Evolutionary conservation across 2,797 vertebrate genomes (phyloP).

Genomic region (Mus minutoides): DNA sequence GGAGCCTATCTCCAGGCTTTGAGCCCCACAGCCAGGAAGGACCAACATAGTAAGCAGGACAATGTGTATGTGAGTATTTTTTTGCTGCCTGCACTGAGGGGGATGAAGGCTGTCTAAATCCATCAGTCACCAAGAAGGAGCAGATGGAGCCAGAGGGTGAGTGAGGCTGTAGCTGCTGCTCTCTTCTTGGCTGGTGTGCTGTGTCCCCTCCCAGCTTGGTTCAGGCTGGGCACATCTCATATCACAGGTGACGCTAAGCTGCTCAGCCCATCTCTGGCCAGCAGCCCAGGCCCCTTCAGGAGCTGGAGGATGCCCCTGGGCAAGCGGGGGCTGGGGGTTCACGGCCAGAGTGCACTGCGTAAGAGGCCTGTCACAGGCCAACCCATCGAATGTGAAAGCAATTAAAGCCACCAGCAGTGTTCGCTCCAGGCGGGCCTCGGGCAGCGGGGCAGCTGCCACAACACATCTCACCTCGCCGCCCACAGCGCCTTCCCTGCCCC

Average conservation of each 20-base stretch:
- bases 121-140: conserved; percentile 82
- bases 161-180: neutral
- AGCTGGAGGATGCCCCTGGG: conserved; percentile 17
- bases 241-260: neutral
- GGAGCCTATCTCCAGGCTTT: neutral
- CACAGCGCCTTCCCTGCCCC: conserved; percentile 31
- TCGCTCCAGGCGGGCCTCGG: conserved; percentile 96
- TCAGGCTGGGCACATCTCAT: neutral
- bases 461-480: conserved; percentile 91
- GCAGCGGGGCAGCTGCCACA: conserved; percentile 96
- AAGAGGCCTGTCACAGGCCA: conserved; percentile 88
- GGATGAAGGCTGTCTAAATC: conserved; percentile 82
- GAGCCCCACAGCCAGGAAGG: neutral
- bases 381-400: conserved; percentile 98
- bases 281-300: neutral
- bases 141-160: conserved; percentile 83
- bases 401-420: conserved; percentile 99
- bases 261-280: conserved; percentile 33
- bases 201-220: neutral
- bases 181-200: neutral
- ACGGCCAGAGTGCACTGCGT: neutral
- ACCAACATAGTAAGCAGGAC: conserved; percentile 89
- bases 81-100: conserved; percentile 88
- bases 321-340: conserved; percentile 9
- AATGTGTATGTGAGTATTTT: conserved; percentile 89